Evolutionary conservation across 2,888 invertebrate genomes (phyloP), one percentile per base, ranked within the genome.

Genomic region (Nemurella pictetii): DNA sequence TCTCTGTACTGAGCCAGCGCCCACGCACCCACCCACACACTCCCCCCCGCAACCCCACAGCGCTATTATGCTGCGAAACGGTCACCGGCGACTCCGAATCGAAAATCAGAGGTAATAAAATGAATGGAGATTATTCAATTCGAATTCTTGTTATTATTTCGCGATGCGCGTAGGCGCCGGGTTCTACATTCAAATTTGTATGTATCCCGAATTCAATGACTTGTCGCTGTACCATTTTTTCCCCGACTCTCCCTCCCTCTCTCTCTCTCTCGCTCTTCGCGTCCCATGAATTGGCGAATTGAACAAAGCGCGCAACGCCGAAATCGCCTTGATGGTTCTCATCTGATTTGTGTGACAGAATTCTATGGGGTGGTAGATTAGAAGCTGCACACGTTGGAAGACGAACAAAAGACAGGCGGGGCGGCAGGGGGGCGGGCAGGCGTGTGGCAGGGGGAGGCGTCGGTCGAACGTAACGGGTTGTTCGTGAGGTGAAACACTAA

Each of bases 391-490:
- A 75, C 75, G 75, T 75, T 75, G 12, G 75, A 75, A 35, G 80
- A 26, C 55, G 82, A 82, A 82, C 82, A 82, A 82, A 82, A 82
- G 82, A 82, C 82, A 55, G 20, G 55, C 55, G 9, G 55, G 55
- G 15, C 20, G 55, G 55, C 5, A 20, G 12, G 55, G 15, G 2
- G 55, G 55, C 55, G 9, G 9, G 55, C 55, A 12, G 3, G 5
- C 15, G 20, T 20, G 55, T 55, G 55, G 20, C 55, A 2, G 12
- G 35, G 35, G 35, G 35, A 35, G 55, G 12, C 55, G 55, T 55
- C 55, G 36, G 25, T 82, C 82, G 36, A 85, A 83, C 85, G 35
- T 36, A 85, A 85, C 85, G 85, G 83, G 77, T 36, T 83, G 81
- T 81, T 84, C 83, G 83, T 83, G 83, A 77, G 83, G 78, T 32